Conservation (phyloP, 2,888 invertebrate species). For the Phytoseiulus persimilis region DNA sequence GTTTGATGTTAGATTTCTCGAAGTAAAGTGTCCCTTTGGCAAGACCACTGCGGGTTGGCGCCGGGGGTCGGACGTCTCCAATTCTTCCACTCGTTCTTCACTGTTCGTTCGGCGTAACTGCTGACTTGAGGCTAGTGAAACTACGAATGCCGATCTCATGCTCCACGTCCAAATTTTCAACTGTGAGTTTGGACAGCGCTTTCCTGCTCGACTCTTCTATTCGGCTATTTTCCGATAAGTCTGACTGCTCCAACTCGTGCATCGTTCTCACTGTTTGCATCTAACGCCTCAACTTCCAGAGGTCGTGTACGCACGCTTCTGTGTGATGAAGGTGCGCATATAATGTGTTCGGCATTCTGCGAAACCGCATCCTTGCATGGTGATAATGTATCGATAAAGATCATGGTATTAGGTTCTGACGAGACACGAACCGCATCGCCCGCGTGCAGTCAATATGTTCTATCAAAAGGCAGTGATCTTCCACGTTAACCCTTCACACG, state of each 20-base stretch:
- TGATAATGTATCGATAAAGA: not conserved
- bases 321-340: not conserved
- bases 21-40: slow-evolving; percentile 24
- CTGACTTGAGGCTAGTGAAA: not conserved
- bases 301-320: not conserved
- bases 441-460: not conserved
- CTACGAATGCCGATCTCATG: not conserved
- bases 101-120: not conserved
- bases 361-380: not conserved
- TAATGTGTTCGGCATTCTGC: not conserved
- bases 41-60: slow-evolving; percentile 34
- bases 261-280: not conserved
- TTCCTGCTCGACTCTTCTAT: not conserved
- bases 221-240: not conserved
- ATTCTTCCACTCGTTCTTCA: not conserved
- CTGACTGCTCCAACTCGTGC: not conserved
- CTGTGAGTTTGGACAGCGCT: not conserved
- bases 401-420: not conserved
- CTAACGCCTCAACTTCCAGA: not conserved
- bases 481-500: not conserved
- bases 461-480: not conserved
- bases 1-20: not conserved
- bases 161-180: not conserved
- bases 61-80: slow-evolving; percentile 19
- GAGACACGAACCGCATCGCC: not conserved